Evolutionary conservation across 2,888 invertebrate genomes (phyloP).

Genomic region (Ecdyonurus torrentis): DNA sequence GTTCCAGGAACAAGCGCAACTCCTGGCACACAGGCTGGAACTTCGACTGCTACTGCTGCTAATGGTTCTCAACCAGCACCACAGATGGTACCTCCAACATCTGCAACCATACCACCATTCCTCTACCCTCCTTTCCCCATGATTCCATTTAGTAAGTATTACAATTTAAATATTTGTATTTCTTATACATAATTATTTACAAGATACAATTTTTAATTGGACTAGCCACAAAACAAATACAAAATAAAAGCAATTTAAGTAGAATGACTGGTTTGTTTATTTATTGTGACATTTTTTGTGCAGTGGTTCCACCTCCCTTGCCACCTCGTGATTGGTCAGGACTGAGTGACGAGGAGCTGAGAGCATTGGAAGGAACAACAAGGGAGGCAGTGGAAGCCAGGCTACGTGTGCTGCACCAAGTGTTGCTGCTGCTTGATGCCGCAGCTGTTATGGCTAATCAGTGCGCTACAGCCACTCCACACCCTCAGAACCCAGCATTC

Average conservation of each 20-base stretch:
- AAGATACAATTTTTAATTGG: too few species aligned
- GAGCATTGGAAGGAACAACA: conserved; percentile 75
- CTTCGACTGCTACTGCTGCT: conserved; percentile 5
- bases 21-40: not conserved
- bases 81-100: conserved; percentile 9
- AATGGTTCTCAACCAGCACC: conserved; percentile 21
- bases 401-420: conserved; percentile 66
- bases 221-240: too few species aligned
- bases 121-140: conserved; percentile 34
- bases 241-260: not conserved
- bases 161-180: not conserved
- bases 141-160: conserved; percentile 25
- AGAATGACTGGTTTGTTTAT: not conserved
- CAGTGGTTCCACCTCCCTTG: conserved; percentile 50
- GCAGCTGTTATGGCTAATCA: conserved; percentile 90
- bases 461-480: conserved; percentile 54
- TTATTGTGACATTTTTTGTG: conserved; percentile 1
- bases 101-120: conserved; percentile 28
- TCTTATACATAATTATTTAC: not conserved
- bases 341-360: conserved; percentile 67
- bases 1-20: not conserved
- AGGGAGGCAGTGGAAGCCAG: conserved; percentile 80
- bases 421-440: conserved; percentile 81
- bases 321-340: conserved; percentile 51
- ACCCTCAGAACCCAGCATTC: not conserved